A percentile compares a stretch with the other conserved stretches of the same genome.
Conservation (phyloP, 2,797 vertebrate genomes). For the Oreortyx pictus region DNA sequence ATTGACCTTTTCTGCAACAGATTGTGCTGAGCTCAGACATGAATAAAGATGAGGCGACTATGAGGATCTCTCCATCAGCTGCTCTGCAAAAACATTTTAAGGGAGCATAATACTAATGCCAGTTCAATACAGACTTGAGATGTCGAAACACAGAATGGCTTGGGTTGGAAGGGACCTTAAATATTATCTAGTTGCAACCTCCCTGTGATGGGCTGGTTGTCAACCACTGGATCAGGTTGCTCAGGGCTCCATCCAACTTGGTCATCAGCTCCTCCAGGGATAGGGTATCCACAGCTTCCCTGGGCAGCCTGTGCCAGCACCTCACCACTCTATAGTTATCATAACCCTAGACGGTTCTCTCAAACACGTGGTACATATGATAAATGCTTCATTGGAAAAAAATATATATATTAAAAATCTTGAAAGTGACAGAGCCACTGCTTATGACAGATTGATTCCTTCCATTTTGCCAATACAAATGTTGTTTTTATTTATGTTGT, state of each 20-base stretch:
- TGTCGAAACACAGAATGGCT: too few relatives aligned
- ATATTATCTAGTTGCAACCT: too few relatives aligned
- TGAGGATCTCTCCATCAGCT: not conserved
- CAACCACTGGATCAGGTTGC: too few relatives aligned
- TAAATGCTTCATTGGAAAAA: not conserved
- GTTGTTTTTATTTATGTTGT: not conserved
- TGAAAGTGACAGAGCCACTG: not conserved
- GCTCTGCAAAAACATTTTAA: not conserved
- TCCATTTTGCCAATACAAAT: not conserved
- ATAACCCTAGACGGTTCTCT: not conserved
- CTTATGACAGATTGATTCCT: not conserved
- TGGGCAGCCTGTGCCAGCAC: too few relatives aligned
- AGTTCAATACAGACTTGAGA: not conserved
- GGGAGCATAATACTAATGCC: not conserved
- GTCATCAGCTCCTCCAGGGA: too few relatives aligned
- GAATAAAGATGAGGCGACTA: not conserved
- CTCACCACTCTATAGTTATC: not conserved
- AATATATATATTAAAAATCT: not conserved
- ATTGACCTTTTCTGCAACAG: not conserved
- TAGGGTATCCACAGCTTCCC: too few relatives aligned
- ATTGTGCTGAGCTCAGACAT: not conserved
- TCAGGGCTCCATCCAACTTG: too few relatives aligned
- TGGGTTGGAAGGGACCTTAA: too few relatives aligned
- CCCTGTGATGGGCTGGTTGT: too few relatives aligned
- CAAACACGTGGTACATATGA: not conserved